Evolutionary conservation across 2,888 invertebrate genomes (phyloP).

Genomic region (Cosmia pyralina): DNA sequence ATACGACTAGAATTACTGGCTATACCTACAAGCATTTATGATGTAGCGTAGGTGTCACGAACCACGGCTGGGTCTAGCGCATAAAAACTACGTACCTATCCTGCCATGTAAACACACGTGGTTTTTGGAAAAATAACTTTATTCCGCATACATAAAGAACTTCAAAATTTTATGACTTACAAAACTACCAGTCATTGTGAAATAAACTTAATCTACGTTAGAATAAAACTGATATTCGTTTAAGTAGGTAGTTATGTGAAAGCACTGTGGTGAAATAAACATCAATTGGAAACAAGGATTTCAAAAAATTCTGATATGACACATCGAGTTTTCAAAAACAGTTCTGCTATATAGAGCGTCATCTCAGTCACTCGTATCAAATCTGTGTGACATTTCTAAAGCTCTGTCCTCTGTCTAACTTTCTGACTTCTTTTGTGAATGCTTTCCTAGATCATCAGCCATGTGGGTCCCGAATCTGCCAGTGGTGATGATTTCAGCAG

Average conservation of each 20-base stretch:
- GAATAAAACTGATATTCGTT: neutral
- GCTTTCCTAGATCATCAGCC: constrained; percentile 21
- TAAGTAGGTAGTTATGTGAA: too few relatives aligned
- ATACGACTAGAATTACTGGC: too few relatives aligned
- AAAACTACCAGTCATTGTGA: neutral
- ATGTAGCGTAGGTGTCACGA: constrained; percentile 3
- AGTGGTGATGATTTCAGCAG: constrained; percentile 87
- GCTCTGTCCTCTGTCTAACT: too few relatives aligned
- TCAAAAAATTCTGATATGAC: neutral
- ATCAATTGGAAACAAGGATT: neutral
- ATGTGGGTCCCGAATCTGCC: constrained; percentile 88
- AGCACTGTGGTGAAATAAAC: neutral
- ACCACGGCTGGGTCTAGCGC: neutral
- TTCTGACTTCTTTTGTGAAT: neutral
- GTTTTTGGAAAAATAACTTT: neutral
- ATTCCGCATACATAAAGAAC: neutral
- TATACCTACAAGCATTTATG: constrained; percentile 31
- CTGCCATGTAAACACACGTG: neutral
- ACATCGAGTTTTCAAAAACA: neutral
- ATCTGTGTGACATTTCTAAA: too few relatives aligned
- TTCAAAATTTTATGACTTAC: neutral
- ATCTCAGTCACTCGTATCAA: neutral
- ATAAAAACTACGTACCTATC: neutral
- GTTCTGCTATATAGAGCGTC: neutral
- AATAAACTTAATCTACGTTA: neutral